phyloP scores from a whole-genome alignment of 2,888 invertebrate genomes.

The Elegia similella region DNA sequence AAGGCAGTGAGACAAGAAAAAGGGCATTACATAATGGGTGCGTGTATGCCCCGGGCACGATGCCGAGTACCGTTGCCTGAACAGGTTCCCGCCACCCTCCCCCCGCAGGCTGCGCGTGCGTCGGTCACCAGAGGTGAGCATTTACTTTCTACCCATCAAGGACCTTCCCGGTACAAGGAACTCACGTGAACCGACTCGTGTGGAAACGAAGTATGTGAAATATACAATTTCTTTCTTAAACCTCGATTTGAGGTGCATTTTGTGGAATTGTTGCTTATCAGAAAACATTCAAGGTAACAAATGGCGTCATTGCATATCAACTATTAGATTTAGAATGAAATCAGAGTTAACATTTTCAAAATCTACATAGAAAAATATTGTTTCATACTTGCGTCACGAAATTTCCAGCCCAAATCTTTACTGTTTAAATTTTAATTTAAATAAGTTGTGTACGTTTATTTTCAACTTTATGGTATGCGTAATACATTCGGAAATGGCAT shows the following conservation, averaged over 20 bases:
- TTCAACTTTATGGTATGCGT: slow-evolving; percentile 55
- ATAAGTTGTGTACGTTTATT: slow-evolving; percentile 40
- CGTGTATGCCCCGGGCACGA: slow-evolving; percentile 63
- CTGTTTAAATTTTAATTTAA: slow-evolving; percentile 47
- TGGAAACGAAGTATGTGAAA: neutral
- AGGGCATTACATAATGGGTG: slow-evolving; percentile 77
- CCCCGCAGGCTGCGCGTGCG: slow-evolving; percentile 45
- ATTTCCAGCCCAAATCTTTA: slow-evolving; percentile 51
- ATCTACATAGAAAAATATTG: slow-evolving; percentile 29
- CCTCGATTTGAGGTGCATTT: slow-evolving; percentile 2
- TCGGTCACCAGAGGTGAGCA: slow-evolving; percentile 49
- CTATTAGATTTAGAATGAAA: neutral
- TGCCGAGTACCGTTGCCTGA: slow-evolving; percentile 71
- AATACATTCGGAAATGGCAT: slow-evolving; percentile 66
- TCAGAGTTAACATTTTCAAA: neutral
- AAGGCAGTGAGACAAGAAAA: slow-evolving; percentile 64
- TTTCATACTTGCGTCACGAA: slow-evolving; percentile 49
- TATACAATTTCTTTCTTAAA: neutral
- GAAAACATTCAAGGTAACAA: neutral
- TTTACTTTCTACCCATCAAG: slow-evolving; percentile 80
- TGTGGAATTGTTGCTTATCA: neutral
- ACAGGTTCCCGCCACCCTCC: slow-evolving; percentile 67
- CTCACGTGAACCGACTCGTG: slow-evolving; percentile 29
- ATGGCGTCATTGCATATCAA: neutral
- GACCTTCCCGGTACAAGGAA: slow-evolving; percentile 54